phyloP scores from a whole-genome alignment of 2,113 vertebrate species.

The Corythaeola cristata region DNA sequence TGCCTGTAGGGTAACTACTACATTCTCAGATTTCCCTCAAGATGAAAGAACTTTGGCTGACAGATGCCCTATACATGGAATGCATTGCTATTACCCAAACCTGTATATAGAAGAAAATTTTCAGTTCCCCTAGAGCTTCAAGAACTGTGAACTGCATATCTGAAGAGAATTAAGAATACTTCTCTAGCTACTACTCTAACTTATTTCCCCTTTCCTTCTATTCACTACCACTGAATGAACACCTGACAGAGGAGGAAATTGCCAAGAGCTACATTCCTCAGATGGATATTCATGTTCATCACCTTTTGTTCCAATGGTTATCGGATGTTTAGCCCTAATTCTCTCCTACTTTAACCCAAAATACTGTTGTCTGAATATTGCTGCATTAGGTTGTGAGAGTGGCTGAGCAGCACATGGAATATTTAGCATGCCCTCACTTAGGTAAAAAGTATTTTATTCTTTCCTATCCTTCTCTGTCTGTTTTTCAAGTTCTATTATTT shows the following conservation, averaged over 20 bases:
- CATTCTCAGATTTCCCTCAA: slow-evolving; percentile 28
- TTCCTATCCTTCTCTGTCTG: not conserved
- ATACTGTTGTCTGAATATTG: not conserved
- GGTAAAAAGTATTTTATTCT: not conserved
- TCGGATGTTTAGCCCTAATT: not conserved
- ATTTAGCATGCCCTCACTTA: not conserved
- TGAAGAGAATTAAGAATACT: not conserved
- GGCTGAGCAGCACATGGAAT: not conserved
- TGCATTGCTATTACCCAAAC: not conserved
- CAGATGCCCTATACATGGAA: slow-evolving; percentile 22
- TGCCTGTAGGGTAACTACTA: slow-evolving; percentile 48
- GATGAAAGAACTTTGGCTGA: slow-evolving; percentile 41
- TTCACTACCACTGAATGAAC: not conserved
- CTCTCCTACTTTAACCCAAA: not conserved
- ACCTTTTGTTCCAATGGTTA: not conserved
- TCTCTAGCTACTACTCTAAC: not conserved
- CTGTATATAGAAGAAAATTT: not conserved
- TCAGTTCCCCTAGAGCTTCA: not conserved
- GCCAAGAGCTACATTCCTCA: not conserved
- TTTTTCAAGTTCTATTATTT: not conserved
- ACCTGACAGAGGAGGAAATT: not conserved
- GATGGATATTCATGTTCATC: not conserved
- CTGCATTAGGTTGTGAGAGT: not conserved
- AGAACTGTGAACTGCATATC: not conserved
- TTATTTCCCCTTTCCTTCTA: not conserved